Percentiles rank a stretch among this genome's conserved stretches.
These are phyloP conservation scores for Trilocha varians DNA, from an alignment of 2,888 invertebrate species.

Conservation along the genomic window DNA sequence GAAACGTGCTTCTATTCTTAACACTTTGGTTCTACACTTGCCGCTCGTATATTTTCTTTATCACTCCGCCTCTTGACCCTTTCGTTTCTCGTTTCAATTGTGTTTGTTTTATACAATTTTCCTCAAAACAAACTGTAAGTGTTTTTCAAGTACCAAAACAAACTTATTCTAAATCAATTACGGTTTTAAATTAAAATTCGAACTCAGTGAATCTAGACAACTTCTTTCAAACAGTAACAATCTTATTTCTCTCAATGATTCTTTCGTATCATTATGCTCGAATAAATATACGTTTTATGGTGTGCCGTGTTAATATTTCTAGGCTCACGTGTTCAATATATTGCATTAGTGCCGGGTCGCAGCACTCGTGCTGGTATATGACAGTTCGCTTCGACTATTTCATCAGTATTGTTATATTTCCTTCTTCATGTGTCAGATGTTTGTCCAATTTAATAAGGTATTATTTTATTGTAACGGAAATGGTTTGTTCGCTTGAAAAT, in stretches of 20 bases:
- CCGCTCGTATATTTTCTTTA: slow-evolving; percentile 37
- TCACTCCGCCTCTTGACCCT: slow-evolving; percentile 34
- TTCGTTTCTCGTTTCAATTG: slow-evolving; percentile 16
- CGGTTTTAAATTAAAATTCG: background rate
- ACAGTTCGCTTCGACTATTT: slow-evolving; percentile 29
- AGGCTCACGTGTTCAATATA: slow-evolving; percentile 42
- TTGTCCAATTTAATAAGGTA: too few species aligned
- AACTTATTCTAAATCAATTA: background rate
- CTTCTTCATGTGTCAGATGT: too few species aligned
- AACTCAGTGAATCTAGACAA: too few species aligned
- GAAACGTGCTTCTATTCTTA: slow-evolving; percentile 31
- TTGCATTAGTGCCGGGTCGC: slow-evolving; percentile 48
- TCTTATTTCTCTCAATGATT: background rate
- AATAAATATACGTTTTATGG: background rate
- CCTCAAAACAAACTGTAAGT: background rate
- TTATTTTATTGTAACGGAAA: too few species aligned
- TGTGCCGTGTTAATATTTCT: slow-evolving; percentile 16
- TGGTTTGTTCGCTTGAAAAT: too few species aligned
- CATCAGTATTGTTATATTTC: slow-evolving; percentile 12
- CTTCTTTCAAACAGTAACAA: background rate
- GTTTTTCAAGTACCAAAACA: background rate
- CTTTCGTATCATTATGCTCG: background rate
- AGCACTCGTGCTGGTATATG: slow-evolving; percentile 30
- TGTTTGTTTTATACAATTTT: slow-evolving; percentile 1
- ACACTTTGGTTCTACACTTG: slow-evolving; percentile 21